Conservation (phyloP, 2,888 invertebrate genomes). For the Lutraria lutraria region DNA sequence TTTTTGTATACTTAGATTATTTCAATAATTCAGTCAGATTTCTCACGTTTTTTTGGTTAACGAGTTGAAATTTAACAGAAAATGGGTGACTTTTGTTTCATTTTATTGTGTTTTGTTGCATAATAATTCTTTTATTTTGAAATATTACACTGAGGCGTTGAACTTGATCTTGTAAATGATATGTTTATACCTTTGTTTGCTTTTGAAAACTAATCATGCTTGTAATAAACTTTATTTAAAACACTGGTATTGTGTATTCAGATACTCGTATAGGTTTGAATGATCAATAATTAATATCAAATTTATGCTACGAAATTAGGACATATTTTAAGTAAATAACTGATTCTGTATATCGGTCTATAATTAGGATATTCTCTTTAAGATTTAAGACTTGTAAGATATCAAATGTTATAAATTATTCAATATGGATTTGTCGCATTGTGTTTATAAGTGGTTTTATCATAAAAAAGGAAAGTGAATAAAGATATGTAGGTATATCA, state of each 20-base stretch:
- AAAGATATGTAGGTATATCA: background rate
- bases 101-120: conserved; percentile 13
- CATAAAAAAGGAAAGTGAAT: conserved; percentile 7
- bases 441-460: background rate
- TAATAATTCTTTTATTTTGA: conserved; percentile 11
- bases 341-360: background rate
- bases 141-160: background rate
- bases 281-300: conserved; percentile 14
- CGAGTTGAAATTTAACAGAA: background rate
- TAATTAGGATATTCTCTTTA: too few relatives aligned
- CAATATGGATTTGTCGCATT: background rate
- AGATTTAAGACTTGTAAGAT: too few relatives aligned
- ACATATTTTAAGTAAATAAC: conserved; percentile 1
- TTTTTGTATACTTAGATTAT: background rate
- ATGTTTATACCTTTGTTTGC: background rate
- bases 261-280: background rate
- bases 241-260: conserved; percentile 7
- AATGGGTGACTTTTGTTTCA: conserved; percentile 4
- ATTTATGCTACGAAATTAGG: background rate
- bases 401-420: too few relatives aligned
- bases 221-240: background rate
- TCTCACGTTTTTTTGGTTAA: background rate
- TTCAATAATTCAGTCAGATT: background rate
- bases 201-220: conserved; percentile 1
- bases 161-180: background rate